phyloP scores from a whole-genome alignment of 2,113 vertebrate species.

The Synchiropus splendidus region DNA sequence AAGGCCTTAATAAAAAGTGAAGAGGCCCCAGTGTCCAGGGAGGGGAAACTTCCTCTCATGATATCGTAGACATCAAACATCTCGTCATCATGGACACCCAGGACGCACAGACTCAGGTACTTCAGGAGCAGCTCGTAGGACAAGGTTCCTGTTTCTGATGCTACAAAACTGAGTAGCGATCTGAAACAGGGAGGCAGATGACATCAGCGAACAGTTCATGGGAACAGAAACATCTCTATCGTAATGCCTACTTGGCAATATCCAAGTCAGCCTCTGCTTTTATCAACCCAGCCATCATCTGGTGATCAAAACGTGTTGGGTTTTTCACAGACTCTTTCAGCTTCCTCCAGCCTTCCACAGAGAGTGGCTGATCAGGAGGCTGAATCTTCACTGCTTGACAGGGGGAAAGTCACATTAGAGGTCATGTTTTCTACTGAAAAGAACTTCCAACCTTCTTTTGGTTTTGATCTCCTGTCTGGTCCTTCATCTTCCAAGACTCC shows the following conservation, averaged over 20 bases:
- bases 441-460: no score
- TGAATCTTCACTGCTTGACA: constrained; percentile 27
- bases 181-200: constrained; percentile 41
- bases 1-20: constrained; percentile 77
- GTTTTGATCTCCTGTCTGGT: no score
- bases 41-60: constrained; percentile 73
- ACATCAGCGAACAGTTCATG: background rate
- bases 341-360: constrained; percentile 70
- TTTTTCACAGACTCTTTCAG: constrained; percentile 53
- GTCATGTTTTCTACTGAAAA: background rate
- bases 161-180: constrained; percentile 78
- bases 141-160: constrained; percentile 69
- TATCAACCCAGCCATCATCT: constrained; percentile 66
- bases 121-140: constrained; percentile 73
- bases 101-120: constrained; percentile 79
- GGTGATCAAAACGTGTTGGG: constrained; percentile 62
- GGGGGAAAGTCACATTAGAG: background rate
- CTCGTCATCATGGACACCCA: constrained; percentile 66
- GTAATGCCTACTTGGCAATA: constrained; percentile 41
- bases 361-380: constrained; percentile 71
- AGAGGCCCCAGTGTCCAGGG: constrained; percentile 73
- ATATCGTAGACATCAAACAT: constrained; percentile 80
- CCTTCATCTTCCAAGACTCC: no score
- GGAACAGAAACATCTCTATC: background rate
- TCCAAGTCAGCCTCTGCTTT: constrained; percentile 34